Base-by-base conservation (phyloP, 2,797 vertebrate species). In the Numenius phaeopus region DNA sequence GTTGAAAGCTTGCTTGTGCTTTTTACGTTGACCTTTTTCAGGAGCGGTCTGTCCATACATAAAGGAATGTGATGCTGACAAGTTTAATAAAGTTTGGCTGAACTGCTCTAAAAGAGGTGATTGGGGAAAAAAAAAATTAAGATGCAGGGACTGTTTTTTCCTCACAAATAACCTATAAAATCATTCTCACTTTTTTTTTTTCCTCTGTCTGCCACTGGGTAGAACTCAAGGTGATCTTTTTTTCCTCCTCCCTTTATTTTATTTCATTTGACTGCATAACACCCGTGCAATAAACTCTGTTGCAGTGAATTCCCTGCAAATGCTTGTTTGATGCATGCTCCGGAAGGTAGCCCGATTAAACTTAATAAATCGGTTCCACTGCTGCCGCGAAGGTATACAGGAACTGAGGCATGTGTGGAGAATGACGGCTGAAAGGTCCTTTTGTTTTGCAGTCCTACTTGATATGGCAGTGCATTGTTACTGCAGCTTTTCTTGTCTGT, bases 11-110 rank as follows among this genome's bases (percentile, higher is more conserved):
- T 59, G 27, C 58, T 88, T 91, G n/a, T 73, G 58, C 4, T 32
- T 94, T 94, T 78, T 72, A 49, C 81, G 77, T 66, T 90, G 83
- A 86, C 89, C 83, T 86, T 90, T 93, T 70, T 72, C 54, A 87
- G 55, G 77, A 89, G n/a, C 62, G 83, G 73, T 34, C 55, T 88
- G 52, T 91, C 70, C 16, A 65, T 89, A 96, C 29, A 39, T 66
- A 44, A 70, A 90, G 64, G 83, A 95, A 88, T 93, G 91, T 18
- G 47, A 20, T 72, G 70, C 55, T 73, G 89, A 73, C 59, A 77
- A 87, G 30, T 88, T 83, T 44, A 88, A n/a, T 83, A 34, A 86
- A 86, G 37, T 86, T 94, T 88, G 39, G 34, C 29, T 92, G 34
- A 91, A 81, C 32, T 91, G 27, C 42, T 83, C 32, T 72, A 32